Evolutionary conservation across 2,888 invertebrate species (phyloP).

Genomic region (Onthophagus sagittarius): DNA sequence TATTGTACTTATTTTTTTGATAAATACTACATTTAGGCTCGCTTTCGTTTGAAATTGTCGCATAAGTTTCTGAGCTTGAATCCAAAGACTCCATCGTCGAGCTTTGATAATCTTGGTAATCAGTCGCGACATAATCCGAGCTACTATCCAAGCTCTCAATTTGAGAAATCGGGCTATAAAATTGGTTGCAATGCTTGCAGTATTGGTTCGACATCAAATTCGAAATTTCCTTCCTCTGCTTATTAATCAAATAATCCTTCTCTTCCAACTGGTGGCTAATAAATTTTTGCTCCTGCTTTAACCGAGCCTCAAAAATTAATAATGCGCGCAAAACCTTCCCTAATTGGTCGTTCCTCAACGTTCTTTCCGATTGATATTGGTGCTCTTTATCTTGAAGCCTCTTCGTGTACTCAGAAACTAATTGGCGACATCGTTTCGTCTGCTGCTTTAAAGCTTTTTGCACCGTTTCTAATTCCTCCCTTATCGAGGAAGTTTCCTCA

Average conservation of each 20-base stretch:
- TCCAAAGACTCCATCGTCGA: constrained; percentile 47
- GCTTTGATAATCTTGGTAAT: constrained; percentile 43
- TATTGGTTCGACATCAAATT: constrained; percentile 56
- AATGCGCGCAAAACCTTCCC: constrained; percentile 67
- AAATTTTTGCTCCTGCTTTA: constrained; percentile 69
- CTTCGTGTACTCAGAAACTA: constrained; percentile 62
- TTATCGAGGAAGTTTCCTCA: constrained; percentile 58
- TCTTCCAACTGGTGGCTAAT: constrained; percentile 65
- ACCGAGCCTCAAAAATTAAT: constrained; percentile 66
- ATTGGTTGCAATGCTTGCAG: constrained; percentile 47
- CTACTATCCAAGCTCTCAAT: constrained; percentile 46
- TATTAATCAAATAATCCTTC: constrained; percentile 67
- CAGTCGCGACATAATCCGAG: constrained; percentile 45
- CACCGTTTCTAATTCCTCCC: constrained; percentile 63
- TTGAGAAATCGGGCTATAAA: constrained; percentile 36
- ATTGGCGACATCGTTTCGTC: constrained; percentile 63
- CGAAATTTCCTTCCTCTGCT: constrained; percentile 66
- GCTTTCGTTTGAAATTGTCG: constrained; percentile 36
- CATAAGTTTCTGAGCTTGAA: constrained; percentile 47
- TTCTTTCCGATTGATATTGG: constrained; percentile 58
- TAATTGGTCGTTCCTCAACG: constrained; percentile 66
- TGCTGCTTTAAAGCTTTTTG: constrained; percentile 63
- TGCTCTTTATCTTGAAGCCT: constrained; percentile 59
- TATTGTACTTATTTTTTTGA: constrained; percentile 40
- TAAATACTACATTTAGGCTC: constrained; percentile 34